These are phyloP conservation scores for Ophiothrix spiculata DNA, from an alignment of 35 echinoderm and acorn worm species.

Conservation along the genomic window DNA sequence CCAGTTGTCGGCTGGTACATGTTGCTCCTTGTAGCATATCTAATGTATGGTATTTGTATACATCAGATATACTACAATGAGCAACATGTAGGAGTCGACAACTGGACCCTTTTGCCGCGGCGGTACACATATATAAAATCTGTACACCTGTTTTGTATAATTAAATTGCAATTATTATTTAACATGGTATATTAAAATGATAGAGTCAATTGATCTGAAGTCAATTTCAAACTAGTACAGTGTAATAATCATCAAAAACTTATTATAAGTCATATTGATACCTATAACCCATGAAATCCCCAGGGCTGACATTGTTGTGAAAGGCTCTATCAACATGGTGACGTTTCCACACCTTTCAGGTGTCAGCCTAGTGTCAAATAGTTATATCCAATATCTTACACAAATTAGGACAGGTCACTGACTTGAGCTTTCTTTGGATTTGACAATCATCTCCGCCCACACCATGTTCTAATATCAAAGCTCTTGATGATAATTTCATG, in stretches of 20 bases:
- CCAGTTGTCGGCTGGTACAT: no score
- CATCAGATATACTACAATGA: no score
- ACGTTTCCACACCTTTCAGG: not conserved
- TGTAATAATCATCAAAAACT: not conserved
- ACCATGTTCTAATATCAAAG: not conserved
- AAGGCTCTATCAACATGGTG: not conserved
- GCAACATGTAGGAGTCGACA: no score
- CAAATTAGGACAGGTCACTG: not conserved
- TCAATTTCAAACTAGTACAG: not conserved
- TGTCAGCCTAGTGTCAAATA: not conserved
- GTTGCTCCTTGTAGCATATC: no score
- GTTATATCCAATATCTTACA: not conserved
- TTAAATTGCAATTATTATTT: not conserved
- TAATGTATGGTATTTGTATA: no score
- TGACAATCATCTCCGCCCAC: not conserved
- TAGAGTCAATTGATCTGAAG: not conserved
- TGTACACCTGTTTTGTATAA: not conserved
- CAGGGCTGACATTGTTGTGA: not conserved
- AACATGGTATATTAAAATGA: no score
- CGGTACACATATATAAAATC: not conserved
- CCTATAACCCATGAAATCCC: not conserved
- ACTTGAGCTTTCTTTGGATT: not conserved
- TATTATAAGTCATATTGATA: not conserved
- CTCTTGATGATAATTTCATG: not conserved
- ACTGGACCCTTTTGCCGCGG: no score